Evolutionary conservation across 2,888 invertebrate species (phyloP), one percentile per base, ranked within the genome.

Genomic region (Meta bourneti): DNA sequence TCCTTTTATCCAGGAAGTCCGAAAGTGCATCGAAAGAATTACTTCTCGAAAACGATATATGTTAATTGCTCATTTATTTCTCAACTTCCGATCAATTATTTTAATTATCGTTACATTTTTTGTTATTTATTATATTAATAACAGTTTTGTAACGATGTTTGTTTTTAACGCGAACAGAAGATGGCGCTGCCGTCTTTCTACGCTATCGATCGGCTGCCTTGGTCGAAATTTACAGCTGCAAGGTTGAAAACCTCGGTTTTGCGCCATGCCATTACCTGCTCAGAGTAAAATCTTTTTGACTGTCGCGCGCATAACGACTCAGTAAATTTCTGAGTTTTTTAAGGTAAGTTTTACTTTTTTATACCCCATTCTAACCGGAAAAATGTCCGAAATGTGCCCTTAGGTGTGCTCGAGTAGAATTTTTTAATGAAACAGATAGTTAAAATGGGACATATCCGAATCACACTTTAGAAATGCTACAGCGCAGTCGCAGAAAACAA

Each of bases 401-500:
- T 16, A 61, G 48, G 11, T 74, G 49, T 79, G 6, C 48, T 6
- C 71, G 7, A 9, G n/a, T n/a, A 71, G 13, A 51, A 48, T 34
- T 84, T 80, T 80, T 80, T 51, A 74, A 16, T 13, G 48, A 89
- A 85, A 89, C 78, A 19, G 61, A 54, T 81, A 19, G 83, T n/a
- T 61, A 82, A 87, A 88, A 82, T 69, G 70, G 72, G 49, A 87
- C 78, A 83, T 16, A 87, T 77, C 71, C 34, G 82, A 87, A 78
- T 91, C 91, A 78, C 71, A 52, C 54, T 86, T 81, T 87, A 51
- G n/a, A 86, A 87, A 34, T 71, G n/a, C 86, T 93, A 93, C 93
- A 80, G 93, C 93, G 93, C 93, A 93, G 93, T 91, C 93, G 93
- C 93, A 92, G 92, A 82, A 92, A 92, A 48, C 89, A 93, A 93